phyloP scores from a whole-genome alignment of 2,113 vertebrate species.

The Pholis gunnellus region DNA sequence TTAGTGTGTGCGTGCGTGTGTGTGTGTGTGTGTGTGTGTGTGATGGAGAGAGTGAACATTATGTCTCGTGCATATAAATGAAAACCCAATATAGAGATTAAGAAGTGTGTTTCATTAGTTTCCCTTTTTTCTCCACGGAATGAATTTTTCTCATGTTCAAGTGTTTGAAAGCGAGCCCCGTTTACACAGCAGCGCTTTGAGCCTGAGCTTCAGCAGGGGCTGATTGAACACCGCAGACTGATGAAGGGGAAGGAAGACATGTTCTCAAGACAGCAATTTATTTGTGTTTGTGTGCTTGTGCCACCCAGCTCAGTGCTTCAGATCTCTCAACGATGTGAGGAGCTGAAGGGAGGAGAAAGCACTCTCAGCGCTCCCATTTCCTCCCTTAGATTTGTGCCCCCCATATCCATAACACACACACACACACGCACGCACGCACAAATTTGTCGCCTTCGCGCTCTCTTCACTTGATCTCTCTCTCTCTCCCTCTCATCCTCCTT shows the following conservation, averaged over 20 bases:
- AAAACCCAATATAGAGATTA: conserved; percentile 73
- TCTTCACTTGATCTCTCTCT: conserved; percentile 55
- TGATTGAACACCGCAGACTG: conserved; percentile 65
- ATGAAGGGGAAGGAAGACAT: conserved; percentile 68
- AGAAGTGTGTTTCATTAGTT: conserved; percentile 68
- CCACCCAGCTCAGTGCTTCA: conserved; percentile 71
- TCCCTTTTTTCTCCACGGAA: conserved; percentile 49
- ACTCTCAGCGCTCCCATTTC: conserved; percentile 68
- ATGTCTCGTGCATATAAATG: conserved; percentile 72
- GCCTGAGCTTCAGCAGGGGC: conserved; percentile 50
- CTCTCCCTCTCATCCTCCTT: conserved; percentile 31
- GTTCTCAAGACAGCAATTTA: conserved; percentile 71
- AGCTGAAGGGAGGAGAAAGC: conserved; percentile 68
- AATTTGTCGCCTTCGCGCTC: conserved; percentile 35
- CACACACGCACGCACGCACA: conserved; percentile 32
- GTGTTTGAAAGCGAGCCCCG: conserved; percentile 63
- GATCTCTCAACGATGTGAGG: conserved; percentile 66
- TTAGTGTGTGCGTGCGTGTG: conserved; percentile 32
- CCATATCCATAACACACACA: conserved; percentile 3
- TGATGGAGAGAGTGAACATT: conserved; percentile 58
- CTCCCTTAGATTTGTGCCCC: conserved; percentile 58
- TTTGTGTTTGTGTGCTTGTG: conserved; percentile 76
- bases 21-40: conserved; percentile 11
- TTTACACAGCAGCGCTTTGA: conserved; percentile 63
- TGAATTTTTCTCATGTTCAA: conserved; percentile 49